A percentile compares a stretch with the other conserved stretches of the same genome.
phyloP scores from a whole-genome alignment of 2,797 vertebrate species.

The Myripristis murdjan region DNA sequence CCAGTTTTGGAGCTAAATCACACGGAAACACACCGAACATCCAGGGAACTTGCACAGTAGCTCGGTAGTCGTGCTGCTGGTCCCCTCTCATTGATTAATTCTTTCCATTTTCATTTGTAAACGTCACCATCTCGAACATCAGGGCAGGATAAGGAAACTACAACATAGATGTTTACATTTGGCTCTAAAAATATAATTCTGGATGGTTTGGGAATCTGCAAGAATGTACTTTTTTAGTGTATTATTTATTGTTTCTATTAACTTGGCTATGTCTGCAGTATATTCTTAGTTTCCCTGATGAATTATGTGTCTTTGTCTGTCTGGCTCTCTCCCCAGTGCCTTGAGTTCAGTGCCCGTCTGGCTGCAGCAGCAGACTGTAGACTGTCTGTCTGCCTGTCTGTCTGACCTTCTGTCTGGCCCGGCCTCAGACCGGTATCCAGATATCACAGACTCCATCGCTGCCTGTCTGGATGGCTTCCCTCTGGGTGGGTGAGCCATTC shows the following conservation, averaged over 20 bases:
- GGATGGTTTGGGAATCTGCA: too few species aligned
- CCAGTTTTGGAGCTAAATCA: neutral
- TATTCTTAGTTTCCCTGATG: neutral
- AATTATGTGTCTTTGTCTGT: conserved; percentile 3
- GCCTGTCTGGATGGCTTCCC: conserved; percentile 91
- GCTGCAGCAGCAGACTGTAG: conserved; percentile 73
- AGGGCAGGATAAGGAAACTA: too few species aligned
- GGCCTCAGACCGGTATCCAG: conserved; percentile 80
- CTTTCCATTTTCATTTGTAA: too few species aligned
- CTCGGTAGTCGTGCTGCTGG: too few species aligned
- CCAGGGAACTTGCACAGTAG: too few species aligned
- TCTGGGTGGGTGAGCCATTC: conserved; percentile 82
- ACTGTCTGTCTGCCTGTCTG: conserved; percentile 86
- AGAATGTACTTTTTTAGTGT: too few species aligned
- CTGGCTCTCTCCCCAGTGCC: conserved; percentile 79
- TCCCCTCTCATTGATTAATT: too few species aligned
- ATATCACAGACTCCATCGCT: conserved; percentile 88
- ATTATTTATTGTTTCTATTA: neutral
- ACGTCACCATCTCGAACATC: too few species aligned
- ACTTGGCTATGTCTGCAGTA: neutral
- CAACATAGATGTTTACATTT: too few species aligned
- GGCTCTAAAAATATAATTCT: too few species aligned
- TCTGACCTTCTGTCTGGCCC: conserved; percentile 82
- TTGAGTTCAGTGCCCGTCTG: conserved; percentile 85
- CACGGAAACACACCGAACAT: neutral